Conservation (phyloP, 2,888 invertebrate species). For the Folsomia manolachei region DNA sequence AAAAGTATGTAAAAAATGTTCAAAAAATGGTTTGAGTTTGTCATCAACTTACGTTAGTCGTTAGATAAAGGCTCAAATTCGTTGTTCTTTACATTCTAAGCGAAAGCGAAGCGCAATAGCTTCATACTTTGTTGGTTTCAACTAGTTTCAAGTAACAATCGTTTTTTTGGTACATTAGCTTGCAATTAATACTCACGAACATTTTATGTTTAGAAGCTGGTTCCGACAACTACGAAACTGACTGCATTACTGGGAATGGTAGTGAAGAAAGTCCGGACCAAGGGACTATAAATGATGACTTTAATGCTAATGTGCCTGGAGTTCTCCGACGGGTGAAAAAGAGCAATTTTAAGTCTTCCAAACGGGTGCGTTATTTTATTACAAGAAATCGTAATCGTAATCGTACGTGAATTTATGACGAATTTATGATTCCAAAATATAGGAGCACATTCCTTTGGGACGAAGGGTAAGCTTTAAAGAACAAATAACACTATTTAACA, state of each 20-base stretch:
- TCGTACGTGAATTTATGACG: not conserved
- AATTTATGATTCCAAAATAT: not conserved
- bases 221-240: not conserved
- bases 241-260: constrained; percentile 24
- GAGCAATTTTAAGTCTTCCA: constrained; percentile 68
- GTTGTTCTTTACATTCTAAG: no score
- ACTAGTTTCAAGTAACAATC: no score
- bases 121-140: no score
- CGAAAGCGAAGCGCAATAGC: no score
- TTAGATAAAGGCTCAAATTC: no score
- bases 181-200: no score
- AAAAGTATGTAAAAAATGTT: no score
- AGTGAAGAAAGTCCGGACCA: constrained; percentile 33
- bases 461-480: no score
- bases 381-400: not conserved
- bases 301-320: constrained; percentile 51
- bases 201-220: constrained; percentile 30
- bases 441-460: constrained; percentile 45
- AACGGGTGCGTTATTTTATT: constrained; percentile 48
- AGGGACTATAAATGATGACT: constrained; percentile 34
- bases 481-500: no score
- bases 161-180: no score
- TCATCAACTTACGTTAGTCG: no score
- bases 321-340: constrained; percentile 69
- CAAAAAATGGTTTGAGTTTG: no score